Conservation (phyloP, 2,888 invertebrate genomes). For the Parasteatoda lunata region DNA sequence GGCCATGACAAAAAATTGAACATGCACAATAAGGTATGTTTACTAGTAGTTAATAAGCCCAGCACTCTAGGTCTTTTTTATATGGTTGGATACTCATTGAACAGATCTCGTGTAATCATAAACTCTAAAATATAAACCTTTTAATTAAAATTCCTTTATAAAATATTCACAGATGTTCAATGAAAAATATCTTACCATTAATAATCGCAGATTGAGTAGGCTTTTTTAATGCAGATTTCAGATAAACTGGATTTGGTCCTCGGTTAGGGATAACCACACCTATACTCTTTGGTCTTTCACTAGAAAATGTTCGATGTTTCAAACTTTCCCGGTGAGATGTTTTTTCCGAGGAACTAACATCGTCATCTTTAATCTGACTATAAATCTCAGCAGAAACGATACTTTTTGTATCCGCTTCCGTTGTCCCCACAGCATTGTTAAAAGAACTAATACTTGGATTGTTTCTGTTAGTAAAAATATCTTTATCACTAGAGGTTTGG, state of each 20-base stretch:
- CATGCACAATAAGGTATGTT: too few relatives aligned
- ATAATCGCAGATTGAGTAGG: conserved; percentile 46
- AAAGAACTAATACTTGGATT: neutral
- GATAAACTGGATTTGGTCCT: conserved; percentile 51
- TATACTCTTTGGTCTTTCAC: conserved; percentile 59
- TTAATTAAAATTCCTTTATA: neutral
- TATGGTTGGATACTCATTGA: too few relatives aligned
- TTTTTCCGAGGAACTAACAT: conserved; percentile 7
- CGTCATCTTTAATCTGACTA: conserved; percentile 35
- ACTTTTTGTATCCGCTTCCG: conserved; percentile 29
- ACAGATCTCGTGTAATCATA: too few relatives aligned
- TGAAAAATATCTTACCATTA: conserved; percentile 39
- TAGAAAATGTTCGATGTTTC: conserved; percentile 11
- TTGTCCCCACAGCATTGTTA: neutral
- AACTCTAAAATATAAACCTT: too few relatives aligned
- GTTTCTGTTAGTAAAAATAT: neutral
- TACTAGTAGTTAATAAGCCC: too few relatives aligned
- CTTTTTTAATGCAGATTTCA: conserved; percentile 62
- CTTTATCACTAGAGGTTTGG: neutral
- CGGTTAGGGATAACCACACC: conserved; percentile 44
- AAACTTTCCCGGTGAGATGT: conserved; percentile 26
- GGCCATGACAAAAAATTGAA: too few relatives aligned
- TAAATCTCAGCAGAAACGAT: conserved; percentile 47
- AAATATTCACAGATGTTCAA: neutral
- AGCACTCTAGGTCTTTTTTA: too few relatives aligned